Conservation (phyloP, 2,888 invertebrate species). For the Hypsopygia costalis region DNA sequence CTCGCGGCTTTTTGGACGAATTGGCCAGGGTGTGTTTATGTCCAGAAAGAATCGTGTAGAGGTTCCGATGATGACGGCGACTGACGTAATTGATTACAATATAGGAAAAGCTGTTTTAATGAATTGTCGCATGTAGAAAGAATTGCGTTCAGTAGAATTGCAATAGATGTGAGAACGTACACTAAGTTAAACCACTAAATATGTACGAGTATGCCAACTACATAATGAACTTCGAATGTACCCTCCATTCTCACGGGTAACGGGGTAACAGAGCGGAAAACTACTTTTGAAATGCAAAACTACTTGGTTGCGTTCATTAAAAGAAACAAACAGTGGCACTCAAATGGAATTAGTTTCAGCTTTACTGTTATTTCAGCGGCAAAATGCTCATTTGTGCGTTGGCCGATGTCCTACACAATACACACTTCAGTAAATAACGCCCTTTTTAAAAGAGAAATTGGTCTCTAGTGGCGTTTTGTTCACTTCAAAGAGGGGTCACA, state of each 20-base stretch:
- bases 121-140: too few species aligned
- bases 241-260: not conserved
- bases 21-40: too few species aligned
- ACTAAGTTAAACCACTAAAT: too few species aligned
- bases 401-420: slow-evolving; percentile 19
- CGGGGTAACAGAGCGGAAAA: slow-evolving; percentile 8
- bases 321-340: slow-evolving; percentile 14
- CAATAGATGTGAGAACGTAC: too few species aligned
- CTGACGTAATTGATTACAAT: too few species aligned
- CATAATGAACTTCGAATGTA: not conserved
- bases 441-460: slow-evolving; percentile 39
- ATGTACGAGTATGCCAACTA: not conserved
- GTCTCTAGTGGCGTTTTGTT: slow-evolving; percentile 31
- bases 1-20: too few species aligned
- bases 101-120: too few species aligned
- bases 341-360: slow-evolving; percentile 26
- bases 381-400: slow-evolving; percentile 29
- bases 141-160: too few species aligned
- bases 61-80: too few species aligned
- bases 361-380: slow-evolving; percentile 28
- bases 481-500: slow-evolving; percentile 40
- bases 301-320: slow-evolving; percentile 9
- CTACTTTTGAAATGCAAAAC: slow-evolving; percentile 7
- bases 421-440: slow-evolving; percentile 44
- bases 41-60: too few species aligned